Percentiles rank a stretch among this genome's conserved stretches.
These are phyloP conservation scores for Menidia beryllina DNA, from an alignment of 2,113 vertebrate genomes.

Conservation along the genomic window DNA sequence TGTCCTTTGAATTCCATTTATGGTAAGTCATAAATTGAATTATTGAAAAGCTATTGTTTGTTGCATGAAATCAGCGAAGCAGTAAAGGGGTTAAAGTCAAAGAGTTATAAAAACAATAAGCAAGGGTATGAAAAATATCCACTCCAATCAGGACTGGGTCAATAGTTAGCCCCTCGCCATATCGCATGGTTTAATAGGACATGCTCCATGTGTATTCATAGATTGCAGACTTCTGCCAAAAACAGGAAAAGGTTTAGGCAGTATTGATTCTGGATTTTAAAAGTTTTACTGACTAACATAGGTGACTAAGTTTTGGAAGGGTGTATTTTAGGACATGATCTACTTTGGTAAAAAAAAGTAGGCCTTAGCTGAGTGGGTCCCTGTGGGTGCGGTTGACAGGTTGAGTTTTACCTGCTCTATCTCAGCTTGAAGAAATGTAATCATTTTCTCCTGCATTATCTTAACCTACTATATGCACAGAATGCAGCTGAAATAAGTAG, in stretches of 20 bases:
- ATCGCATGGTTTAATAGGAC: conserved; percentile 80
- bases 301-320: conserved; percentile 57
- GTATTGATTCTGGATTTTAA: conserved; percentile 67
- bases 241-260: conserved; percentile 63
- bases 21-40: conserved; percentile 78
- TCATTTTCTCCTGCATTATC: not conserved
- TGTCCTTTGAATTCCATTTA: conserved; percentile 79
- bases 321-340: conserved; percentile 63
- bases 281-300: conserved; percentile 61
- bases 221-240: conserved; percentile 71
- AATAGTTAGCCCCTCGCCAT: conserved; percentile 73
- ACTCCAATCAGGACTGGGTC: conserved; percentile 75
- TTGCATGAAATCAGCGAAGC: conserved; percentile 77
- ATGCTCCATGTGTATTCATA: conserved; percentile 81
- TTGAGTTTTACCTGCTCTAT: conserved; percentile 31
- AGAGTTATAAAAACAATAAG: conserved; percentile 80
- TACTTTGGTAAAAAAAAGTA: conserved; percentile 67
- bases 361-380: conserved; percentile 58
- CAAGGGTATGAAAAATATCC: conserved; percentile 74
- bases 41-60: conserved; percentile 82
- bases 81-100: conserved; percentile 80
- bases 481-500: not conserved
- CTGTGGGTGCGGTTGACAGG: conserved; percentile 50
- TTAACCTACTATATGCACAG: not conserved
- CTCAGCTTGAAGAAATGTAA: conserved; percentile 32